Evolutionary conservation across 92 coral and sea anemone genomes (phyloP).

Genomic region (Hydrozoanthus gracilis): DNA sequence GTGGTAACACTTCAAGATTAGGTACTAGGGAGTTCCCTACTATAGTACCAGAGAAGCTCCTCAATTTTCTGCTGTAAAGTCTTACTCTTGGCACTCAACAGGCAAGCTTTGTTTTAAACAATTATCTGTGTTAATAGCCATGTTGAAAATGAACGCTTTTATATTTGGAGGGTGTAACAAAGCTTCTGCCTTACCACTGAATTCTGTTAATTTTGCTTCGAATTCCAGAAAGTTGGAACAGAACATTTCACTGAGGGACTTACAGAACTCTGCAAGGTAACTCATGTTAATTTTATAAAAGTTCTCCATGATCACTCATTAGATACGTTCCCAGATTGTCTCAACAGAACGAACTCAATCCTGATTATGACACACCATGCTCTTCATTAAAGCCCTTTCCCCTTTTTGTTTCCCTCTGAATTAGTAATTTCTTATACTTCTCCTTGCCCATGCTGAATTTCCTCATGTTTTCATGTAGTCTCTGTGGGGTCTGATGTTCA

Average conservation of each 20-base stretch:
- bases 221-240: constrained; percentile 81
- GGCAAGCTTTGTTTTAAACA: too few relatives aligned
- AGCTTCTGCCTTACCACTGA: neutral
- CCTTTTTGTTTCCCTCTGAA: too few relatives aligned
- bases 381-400: too few relatives aligned
- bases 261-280: constrained; percentile 94
- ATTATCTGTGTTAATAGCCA: too few relatives aligned
- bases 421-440: neutral
- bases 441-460: neutral
- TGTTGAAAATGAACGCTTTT: neutral
- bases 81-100: neutral
- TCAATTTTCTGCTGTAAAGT: neutral
- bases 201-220: neutral
- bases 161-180: too few relatives aligned
- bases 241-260: constrained; percentile 87
- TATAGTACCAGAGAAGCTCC: too few relatives aligned
- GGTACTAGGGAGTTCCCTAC: too few relatives aligned
- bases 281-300: neutral
- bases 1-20: too few relatives aligned
- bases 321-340: neutral
- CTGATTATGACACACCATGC: too few relatives aligned
- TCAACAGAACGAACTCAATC: too few relatives aligned
- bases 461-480: constrained; percentile 48
- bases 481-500: constrained; percentile 94
- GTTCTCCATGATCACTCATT: neutral